Evolutionary conservation across 2,113 vertebrate species (phyloP), one percentile per base, ranked within the genome.

Genomic region (Strigops habroptila): DNA sequence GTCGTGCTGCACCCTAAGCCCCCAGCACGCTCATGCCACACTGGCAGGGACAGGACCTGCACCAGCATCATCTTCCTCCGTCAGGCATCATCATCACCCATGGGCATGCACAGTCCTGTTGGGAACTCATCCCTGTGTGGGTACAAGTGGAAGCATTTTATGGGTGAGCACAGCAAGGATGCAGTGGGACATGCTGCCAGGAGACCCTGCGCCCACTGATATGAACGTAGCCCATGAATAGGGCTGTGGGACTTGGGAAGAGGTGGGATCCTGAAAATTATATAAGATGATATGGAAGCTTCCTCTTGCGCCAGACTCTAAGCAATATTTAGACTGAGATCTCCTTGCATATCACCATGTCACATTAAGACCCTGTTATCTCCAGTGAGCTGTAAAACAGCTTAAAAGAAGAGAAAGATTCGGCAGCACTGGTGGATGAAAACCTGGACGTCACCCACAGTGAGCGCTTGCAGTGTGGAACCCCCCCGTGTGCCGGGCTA

Each of bases 201-300:
- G 39, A 65, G 73, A 67, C 28, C 48, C 33, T 7, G 0, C 1
- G 4, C 30, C 43, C 44, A 44, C 7, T 1, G 3, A 12, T 3
- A 8, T 0, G 8, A 57, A 46, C 0, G 0, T 12, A 31, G 25
- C 6, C 52, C 7, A 1, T 27, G 17, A 59, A 80, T 1, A 1
- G 24, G 15, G 55, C 27, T 52, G 30, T 1, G 28, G 53, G 25
- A 6, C 30, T 69, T 44, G 1, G 0, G 41, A 65, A 84, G 41
- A 74, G 41, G 11, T 48, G 33, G 69, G 33, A 78, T 65, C 14
- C 35, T 46, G 44, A 37, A 52, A 41, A 31, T 4, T 5, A 9
- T 4, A 3, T 35, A 37, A 64, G 53, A 44, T 5, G 4, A 64
- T 33, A 51, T 44, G 62, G 63, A 87, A 82, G 15, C 19, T 86